Percentiles rank a stretch among this genome's conserved stretches.
Evolutionary conservation across 2,888 invertebrate species (phyloP).

Genomic region (Phengaris alcon): DNA sequence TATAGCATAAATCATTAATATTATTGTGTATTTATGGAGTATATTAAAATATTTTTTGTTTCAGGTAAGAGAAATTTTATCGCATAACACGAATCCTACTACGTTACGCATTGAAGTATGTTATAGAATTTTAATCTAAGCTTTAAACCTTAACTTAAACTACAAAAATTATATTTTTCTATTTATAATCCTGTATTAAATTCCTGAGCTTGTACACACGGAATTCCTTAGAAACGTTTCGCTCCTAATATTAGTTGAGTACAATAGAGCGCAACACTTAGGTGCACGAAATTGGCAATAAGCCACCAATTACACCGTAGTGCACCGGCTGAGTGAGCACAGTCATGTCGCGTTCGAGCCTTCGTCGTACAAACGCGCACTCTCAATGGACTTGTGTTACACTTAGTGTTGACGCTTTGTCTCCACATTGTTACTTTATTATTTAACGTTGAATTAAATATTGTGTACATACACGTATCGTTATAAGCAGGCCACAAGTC

Average conservation of each 20-base stretch:
- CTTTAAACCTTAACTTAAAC: no score
- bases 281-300: constrained; percentile 50
- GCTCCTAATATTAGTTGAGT: constrained; percentile 29
- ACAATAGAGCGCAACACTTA: constrained; percentile 35
- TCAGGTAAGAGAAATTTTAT: not conserved
- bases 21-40: no score
- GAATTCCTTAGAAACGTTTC: constrained; percentile 25
- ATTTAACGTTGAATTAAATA: not conserved
- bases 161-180: constrained; percentile 27
- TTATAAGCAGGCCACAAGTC: not conserved
- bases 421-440: not conserved
- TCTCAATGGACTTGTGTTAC: constrained; percentile 12
- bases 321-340: constrained; percentile 51
- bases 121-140: no score
- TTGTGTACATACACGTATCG: not conserved
- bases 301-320: constrained; percentile 59
- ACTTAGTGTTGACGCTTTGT: constrained; percentile 23
- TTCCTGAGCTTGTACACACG: constrained; percentile 26
- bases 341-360: constrained; percentile 51
- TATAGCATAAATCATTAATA: no score
- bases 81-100: no score
- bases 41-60: not conserved
- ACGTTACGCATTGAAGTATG: no score
- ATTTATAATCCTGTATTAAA: constrained; percentile 38
- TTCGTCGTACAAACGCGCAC: constrained; percentile 41